Evolutionary conservation across 1,140 invertebrate genomes (phyloP).

Genomic region (Camponotus floridanus): DNA sequence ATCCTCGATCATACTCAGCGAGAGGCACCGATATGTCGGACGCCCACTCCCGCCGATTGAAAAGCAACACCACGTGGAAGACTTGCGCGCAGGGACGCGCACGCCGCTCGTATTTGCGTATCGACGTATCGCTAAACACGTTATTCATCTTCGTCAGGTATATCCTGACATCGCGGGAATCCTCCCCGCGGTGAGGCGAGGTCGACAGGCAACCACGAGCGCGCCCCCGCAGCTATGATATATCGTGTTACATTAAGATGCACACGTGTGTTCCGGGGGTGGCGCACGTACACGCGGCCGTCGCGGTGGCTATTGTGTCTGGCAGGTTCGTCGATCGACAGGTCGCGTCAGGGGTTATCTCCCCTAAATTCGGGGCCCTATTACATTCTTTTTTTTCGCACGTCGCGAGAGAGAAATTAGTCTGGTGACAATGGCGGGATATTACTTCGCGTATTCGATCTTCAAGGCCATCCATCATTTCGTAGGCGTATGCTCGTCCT

Average conservation of each 20-base stretch:
- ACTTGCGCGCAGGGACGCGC: not conserved
- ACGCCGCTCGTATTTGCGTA: conserved; percentile 70
- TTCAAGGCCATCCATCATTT: conserved; percentile 76
- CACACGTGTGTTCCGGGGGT: conserved; percentile 1
- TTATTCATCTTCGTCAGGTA: conserved; percentile 79
- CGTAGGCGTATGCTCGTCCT: conserved; percentile 33
- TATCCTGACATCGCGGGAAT: conserved; percentile 57
- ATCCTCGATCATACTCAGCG: conserved; percentile 53
- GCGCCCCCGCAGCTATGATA: conserved; percentile 73
- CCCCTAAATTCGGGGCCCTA: conserved; percentile 54
- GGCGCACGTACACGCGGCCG: conserved; percentile 7
- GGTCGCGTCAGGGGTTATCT: conserved; percentile 57
- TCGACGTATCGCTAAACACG: conserved; percentile 74
- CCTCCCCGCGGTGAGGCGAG: conserved; percentile 49
- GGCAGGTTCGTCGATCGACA: conserved; percentile 66
- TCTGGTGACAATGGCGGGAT: conserved; percentile 70
- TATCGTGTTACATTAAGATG: conserved; percentile 73
- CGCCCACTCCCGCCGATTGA: not conserved
- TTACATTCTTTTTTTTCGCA: conserved; percentile 47
- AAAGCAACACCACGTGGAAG: conserved; percentile 12
- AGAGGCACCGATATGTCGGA: conserved; percentile 12
- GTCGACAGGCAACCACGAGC: conserved; percentile 49
- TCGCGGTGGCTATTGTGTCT: conserved; percentile 54
- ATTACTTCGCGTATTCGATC: conserved; percentile 65
- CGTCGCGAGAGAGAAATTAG: conserved; percentile 67